Base-by-base conservation (phyloP, 2,888 invertebrate genomes). In the Monochamus alternatus region DNA sequence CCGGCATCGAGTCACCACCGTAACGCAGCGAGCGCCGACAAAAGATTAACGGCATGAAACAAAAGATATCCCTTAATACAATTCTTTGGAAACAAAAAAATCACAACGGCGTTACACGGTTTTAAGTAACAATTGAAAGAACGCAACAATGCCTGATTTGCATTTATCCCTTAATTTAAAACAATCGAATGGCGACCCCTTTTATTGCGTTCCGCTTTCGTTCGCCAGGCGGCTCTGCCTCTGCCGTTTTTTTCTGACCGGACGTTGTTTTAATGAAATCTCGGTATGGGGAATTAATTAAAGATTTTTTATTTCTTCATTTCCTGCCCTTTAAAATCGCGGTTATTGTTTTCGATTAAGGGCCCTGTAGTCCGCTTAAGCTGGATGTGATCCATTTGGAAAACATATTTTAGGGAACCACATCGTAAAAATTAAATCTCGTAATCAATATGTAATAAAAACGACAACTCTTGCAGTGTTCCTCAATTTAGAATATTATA, bases 41-140 rank as follows among this genome's bases (percentile, higher is more conserved):
- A 80, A 80, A 80, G 80, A 80, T 78, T 80, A 78, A 80, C 78
- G 78, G 76, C 80, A 74, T 83, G 84, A 85, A 86, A 85, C 85
- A 86, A 86, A 85, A 83, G 85, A 77, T 81, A 79, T 80, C 85
- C 85, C 85, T 85, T 84, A 83, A 84, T 84, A 83, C 84, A 82
- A 84, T 84, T 85, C 86, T 86, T 86, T 82, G 78, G 59, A 77
- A 75, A 79, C 83, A 83, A 83, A 85, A 84, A 85, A 85, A 84
- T 81, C 81, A 66, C 66, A 81, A 81, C 80, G 81, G 80, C 83
- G 83, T 82, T 84, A 85, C 84, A 83, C 84, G 81, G 82, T 85
- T 85, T 85, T 85, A 86, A 86, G 86, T 86, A 86, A 85, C 85
- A 84, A 85, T 84, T 84, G 84, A 85, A 84, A 84, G 84, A 84